phyloP scores from a whole-genome alignment of 2,888 invertebrate species.

The Tortricodes alternella region DNA sequence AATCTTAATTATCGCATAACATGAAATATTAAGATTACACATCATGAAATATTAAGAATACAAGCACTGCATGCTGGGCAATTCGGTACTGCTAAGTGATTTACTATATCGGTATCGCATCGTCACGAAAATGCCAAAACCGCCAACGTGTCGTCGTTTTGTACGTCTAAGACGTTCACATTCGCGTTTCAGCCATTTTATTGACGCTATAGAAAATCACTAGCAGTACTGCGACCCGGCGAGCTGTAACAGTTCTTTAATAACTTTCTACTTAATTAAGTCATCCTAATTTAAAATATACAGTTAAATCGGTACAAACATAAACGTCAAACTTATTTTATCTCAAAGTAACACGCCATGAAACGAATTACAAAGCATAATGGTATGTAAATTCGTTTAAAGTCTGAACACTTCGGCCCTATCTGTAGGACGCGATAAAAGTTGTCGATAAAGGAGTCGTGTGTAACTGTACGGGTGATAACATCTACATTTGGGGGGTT shows the following conservation, averaged over 20 bases:
- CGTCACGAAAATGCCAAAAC: no score
- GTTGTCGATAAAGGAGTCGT: constrained; percentile 27
- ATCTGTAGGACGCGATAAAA: constrained; percentile 20
- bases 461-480: constrained; percentile 27
- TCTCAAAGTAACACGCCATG: constrained; percentile 10
- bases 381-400: constrained; percentile 15
- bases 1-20: no score
- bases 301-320: neutral
- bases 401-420: constrained; percentile 14
- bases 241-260: neutral
- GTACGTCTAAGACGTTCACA: no score
- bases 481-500: constrained; percentile 14
- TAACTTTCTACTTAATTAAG: neutral
- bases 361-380: constrained; percentile 9
- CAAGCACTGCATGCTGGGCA: no score
- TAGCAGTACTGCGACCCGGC: no score
- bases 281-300: neutral
- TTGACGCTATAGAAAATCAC: no score
- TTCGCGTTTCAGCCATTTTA: no score
- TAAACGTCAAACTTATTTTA: constrained; percentile 11
- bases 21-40: no score
- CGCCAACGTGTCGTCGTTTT: no score
- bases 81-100: no score
- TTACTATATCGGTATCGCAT: no score
- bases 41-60: no score